A percentile compares a stretch with the other conserved stretches of the same genome.
Evolutionary conservation across 2,113 vertebrate genomes (phyloP).

Genomic region (Callorhinus ursinus): DNA sequence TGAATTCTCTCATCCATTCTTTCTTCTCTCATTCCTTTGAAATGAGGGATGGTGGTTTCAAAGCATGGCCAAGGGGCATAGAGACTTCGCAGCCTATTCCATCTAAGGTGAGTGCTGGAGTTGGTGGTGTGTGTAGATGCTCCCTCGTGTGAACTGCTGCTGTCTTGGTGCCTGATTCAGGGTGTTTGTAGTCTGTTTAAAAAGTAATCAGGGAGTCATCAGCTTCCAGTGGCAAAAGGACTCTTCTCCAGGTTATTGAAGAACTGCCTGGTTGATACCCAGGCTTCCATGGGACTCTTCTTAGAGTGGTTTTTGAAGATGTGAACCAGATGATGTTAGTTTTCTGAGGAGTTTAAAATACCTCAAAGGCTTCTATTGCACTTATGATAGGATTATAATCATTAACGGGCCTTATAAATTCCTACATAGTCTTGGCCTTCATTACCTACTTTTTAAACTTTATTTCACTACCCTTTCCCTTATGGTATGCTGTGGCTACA

Average conservation of each 20-base stretch:
- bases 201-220: background rate
- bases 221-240: background rate
- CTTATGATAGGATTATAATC: background rate
- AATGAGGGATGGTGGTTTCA: conserved; percentile 11
- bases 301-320: background rate
- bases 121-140: background rate
- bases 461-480: background rate
- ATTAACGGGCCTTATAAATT: background rate
- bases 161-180: background rate
- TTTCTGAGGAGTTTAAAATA: background rate
- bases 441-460: background rate
- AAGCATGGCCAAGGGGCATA: background rate
- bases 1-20: background rate
- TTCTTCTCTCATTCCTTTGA: background rate
- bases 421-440: background rate
- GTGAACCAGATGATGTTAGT: background rate
- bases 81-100: background rate
- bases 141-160: background rate
- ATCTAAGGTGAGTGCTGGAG: background rate
- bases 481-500: background rate
- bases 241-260: background rate
- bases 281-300: background rate
- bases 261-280: background rate
- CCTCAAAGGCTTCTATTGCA: background rate
- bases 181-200: background rate